phyloP scores from a whole-genome alignment of 2,113 vertebrate species.

The Hippocampus guttulatus region DNA sequence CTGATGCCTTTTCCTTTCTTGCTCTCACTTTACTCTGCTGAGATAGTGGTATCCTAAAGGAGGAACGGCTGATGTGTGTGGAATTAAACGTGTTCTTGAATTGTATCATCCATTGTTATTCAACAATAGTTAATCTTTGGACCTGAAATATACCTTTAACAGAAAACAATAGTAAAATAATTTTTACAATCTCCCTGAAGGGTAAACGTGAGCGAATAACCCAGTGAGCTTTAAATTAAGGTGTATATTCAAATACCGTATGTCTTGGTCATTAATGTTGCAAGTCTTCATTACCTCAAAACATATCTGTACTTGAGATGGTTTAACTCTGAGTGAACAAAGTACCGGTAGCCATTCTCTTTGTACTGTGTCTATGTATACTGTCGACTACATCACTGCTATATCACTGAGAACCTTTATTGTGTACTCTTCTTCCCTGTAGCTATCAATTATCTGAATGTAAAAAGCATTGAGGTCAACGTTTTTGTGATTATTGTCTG shows the following conservation, averaged over 20 bases:
- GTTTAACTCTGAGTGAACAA: slow-evolving; percentile 43
- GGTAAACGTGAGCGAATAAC: slow-evolving; percentile 33
- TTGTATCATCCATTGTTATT: slow-evolving; percentile 10
- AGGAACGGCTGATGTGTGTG: not conserved
- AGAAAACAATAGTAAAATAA: not conserved
- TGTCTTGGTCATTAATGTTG: slow-evolving; percentile 42
- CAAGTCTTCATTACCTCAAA: slow-evolving; percentile 51
- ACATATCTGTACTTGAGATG: slow-evolving; percentile 54
- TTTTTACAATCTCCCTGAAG: not conserved
- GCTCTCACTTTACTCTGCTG: not conserved
- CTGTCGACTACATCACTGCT: slow-evolving; percentile 29
- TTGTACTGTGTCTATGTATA: slow-evolving; percentile 58
- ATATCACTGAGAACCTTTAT: slow-evolving; percentile 25
- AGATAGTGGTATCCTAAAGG: not conserved
- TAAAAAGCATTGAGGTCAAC: slow-evolving; percentile 42
- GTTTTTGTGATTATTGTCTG: slow-evolving; percentile 62
- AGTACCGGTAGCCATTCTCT: slow-evolving; percentile 53
- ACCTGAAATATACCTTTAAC: slow-evolving; percentile 11
- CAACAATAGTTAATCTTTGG: slow-evolving; percentile 17
- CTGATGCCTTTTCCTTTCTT: not conserved
- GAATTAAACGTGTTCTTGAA: slow-evolving; percentile 24
- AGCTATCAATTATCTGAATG: slow-evolving; percentile 55
- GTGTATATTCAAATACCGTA: slow-evolving; percentile 16
- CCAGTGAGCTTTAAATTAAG: slow-evolving; percentile 34
- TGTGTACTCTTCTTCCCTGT: slow-evolving; percentile 43